phyloP scores from a whole-genome alignment of 2,797 vertebrate species.

The Lagorchestes hirsutus region DNA sequence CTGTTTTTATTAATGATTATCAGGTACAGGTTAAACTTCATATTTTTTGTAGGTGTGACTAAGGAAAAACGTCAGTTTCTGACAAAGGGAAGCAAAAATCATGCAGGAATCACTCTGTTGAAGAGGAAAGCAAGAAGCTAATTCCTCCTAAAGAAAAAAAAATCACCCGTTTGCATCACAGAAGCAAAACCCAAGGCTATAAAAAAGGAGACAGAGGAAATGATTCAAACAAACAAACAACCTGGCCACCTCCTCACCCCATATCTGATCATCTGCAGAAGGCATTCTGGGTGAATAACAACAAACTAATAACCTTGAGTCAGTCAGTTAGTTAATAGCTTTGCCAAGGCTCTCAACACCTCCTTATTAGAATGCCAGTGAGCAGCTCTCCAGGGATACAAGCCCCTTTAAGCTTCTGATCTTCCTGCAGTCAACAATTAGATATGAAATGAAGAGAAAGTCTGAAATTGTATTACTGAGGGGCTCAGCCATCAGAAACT shows the following conservation, averaged over 20 bases:
- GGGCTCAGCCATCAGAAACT: constrained; percentile 64
- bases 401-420: constrained; percentile 70
- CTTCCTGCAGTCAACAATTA: constrained; percentile 68
- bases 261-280: not conserved
- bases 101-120: not conserved
- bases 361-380: constrained; percentile 78
- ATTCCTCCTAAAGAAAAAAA: not conserved
- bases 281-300: not conserved
- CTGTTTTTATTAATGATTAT: not conserved
- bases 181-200: not conserved
- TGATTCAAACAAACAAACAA: not conserved
- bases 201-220: not conserved
- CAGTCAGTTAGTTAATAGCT: constrained; percentile 1
- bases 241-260: not conserved
- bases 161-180: not conserved
- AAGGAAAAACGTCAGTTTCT: not conserved
- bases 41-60: not conserved
- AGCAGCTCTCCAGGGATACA: constrained; percentile 62
- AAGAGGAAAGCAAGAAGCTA: not conserved
- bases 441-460: constrained; percentile 59
- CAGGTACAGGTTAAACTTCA: not conserved
- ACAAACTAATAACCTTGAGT: constrained; percentile 10
- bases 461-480: constrained; percentile 53
- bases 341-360: constrained; percentile 80
- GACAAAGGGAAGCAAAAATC: not conserved